These are phyloP conservation scores for Stenodera caucasica DNA, from an alignment of 2,888 invertebrate genomes.

Conservation along the genomic window DNA sequence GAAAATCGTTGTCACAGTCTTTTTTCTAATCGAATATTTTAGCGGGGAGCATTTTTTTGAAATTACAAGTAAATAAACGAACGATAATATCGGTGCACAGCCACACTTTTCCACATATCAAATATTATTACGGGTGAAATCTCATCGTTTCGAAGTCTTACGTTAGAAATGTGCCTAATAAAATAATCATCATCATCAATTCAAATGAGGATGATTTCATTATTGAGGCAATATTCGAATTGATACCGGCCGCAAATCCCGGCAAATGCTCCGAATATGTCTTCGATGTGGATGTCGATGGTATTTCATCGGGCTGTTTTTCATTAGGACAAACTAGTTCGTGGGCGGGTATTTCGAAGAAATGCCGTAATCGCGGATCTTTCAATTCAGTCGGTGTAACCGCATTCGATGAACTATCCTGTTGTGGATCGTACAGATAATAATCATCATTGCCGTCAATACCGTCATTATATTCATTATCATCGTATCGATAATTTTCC, in stretches of 20 bases:
- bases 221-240: conserved; percentile 27
- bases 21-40: too few relatives aligned
- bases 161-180: conserved; percentile 22
- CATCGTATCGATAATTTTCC: conserved; percentile 30
- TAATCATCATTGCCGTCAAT: too few relatives aligned
- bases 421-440: conserved; percentile 40
- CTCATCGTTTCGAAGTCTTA: conserved; percentile 4
- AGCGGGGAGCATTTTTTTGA: too few relatives aligned
- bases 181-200: conserved; percentile 24
- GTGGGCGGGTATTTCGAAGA: conserved; percentile 45
- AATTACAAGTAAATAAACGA: background rate
- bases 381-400: conserved; percentile 33
- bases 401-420: conserved; percentile 37
- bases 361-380: conserved; percentile 40
- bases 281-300: conserved; percentile 32
- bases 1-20: background rate
- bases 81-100: conserved; percentile 18
- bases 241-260: conserved; percentile 40
- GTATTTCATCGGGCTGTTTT: conserved; percentile 46
- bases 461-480: conserved; percentile 34
- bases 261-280: conserved; percentile 40
- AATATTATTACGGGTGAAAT: too few relatives aligned
- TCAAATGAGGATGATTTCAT: conserved; percentile 9
- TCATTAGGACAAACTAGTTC: conserved; percentile 54
- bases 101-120: conserved; percentile 21